Conservation (phyloP, 1,140 invertebrate genomes). For the Physella acuta region DNA sequence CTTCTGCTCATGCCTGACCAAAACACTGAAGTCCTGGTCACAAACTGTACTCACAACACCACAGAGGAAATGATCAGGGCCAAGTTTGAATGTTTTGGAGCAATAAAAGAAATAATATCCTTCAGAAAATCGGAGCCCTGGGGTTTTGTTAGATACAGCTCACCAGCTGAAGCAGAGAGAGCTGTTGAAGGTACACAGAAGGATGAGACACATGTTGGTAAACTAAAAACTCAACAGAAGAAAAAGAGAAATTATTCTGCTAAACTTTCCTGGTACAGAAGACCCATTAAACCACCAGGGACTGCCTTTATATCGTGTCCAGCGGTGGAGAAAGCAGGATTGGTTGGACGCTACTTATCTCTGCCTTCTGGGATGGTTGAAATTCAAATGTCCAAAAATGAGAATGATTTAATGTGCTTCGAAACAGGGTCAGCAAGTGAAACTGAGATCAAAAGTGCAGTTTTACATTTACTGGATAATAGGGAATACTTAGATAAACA, state of each 20-base stretch:
- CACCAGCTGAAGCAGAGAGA: constrained; percentile 28
- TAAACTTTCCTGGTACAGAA: constrained; percentile 4
- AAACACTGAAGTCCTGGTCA: constrained; percentile 28
- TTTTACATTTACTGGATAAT: too few relatives aligned
- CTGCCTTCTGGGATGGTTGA: not conserved
- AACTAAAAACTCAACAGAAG: constrained; percentile 36
- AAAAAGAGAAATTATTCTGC: too few relatives aligned
- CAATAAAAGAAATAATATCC: constrained; percentile 22
- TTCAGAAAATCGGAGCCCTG: constrained; percentile 26
- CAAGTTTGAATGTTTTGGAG: constrained; percentile 31
- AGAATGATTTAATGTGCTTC: constrained; percentile 5
- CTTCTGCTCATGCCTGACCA: constrained; percentile 30
- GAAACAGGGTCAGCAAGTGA: not conserved
- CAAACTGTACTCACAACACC: not conserved
- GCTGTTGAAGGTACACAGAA: constrained; percentile 31
- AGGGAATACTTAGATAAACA: too few relatives aligned
- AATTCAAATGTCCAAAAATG: constrained; percentile 7
- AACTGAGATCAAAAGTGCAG: not conserved
- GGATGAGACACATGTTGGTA: constrained; percentile 48
- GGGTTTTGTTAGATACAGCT: constrained; percentile 41
- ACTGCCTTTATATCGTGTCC: constrained; percentile 21
- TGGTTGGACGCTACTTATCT: not conserved
- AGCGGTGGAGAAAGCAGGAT: constrained; percentile 1
- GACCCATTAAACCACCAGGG: constrained; percentile 4
- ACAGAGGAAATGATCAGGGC: constrained; percentile 19